These are phyloP conservation scores for Diaperis boleti DNA, from an alignment of 2,888 invertebrate species.

Conservation along the genomic window DNA sequence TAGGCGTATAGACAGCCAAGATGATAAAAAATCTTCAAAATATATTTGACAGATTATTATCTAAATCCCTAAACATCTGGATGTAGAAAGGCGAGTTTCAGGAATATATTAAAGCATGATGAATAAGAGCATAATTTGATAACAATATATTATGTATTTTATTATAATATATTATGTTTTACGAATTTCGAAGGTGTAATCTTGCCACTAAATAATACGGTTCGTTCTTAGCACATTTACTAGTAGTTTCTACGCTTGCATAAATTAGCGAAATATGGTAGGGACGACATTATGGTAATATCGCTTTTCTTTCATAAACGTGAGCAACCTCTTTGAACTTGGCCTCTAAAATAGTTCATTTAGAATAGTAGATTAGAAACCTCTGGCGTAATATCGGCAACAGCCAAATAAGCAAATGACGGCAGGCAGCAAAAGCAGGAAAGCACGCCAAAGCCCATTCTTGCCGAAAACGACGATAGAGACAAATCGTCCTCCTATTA, in stretches of 20 bases:
- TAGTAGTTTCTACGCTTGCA: conserved; percentile 14
- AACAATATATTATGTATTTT: too few species aligned
- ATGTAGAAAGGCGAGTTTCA: too few species aligned
- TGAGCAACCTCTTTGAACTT: conserved; percentile 20
- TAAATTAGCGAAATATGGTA: conserved; percentile 11
- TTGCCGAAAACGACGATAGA: conserved; percentile 11
- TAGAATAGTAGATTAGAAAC: conserved; percentile 5
- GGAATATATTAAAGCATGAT: too few species aligned
- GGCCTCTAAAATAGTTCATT: conserved; percentile 15
- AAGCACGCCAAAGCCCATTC: conserved; percentile 3
- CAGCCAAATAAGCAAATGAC: neutral
- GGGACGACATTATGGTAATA: conserved; percentile 1
- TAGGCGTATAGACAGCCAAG: too few species aligned
- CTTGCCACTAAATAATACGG: too few species aligned
- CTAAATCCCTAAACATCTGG: too few species aligned
- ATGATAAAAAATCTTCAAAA: too few species aligned
- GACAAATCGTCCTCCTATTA: conserved; percentile 23
- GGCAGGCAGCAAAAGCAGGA: neutral
- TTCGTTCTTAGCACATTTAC: too few species aligned
- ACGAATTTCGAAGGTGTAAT: too few species aligned
- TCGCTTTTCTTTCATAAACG: conserved; percentile 3
- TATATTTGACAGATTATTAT: too few species aligned
- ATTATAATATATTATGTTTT: too few species aligned
- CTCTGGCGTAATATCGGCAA: conserved; percentile 6
- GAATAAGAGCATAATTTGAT: too few species aligned